These are phyloP conservation scores for Heliconius congener DNA, from an alignment of 1,140 invertebrate species.

Conservation along the genomic window DNA sequence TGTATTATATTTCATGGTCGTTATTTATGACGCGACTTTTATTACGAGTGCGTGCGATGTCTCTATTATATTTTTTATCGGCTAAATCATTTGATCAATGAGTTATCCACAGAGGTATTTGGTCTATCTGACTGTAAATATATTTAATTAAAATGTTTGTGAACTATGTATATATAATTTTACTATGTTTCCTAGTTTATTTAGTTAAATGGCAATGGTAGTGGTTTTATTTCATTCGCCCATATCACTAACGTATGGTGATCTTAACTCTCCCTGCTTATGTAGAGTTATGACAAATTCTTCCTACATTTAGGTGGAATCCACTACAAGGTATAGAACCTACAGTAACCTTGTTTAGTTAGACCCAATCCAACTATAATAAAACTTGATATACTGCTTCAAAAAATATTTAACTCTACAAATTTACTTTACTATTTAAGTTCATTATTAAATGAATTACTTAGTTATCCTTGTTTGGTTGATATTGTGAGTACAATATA, in stretches of 20 bases:
- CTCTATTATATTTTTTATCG: slow-evolving; percentile 78
- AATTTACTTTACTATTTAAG: background rate
- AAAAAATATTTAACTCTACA: background rate
- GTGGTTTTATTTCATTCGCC: too few relatives aligned
- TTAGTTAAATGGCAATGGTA: too few relatives aligned
- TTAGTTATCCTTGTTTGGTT: background rate
- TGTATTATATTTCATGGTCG: slow-evolving; percentile 81
- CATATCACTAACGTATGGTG: too few relatives aligned
- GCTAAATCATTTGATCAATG: slow-evolving; percentile 71
- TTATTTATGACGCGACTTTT: slow-evolving; percentile 80
- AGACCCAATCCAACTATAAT: background rate
- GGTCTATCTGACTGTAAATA: background rate
- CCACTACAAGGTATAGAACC: too few relatives aligned
- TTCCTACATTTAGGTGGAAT: too few relatives aligned
- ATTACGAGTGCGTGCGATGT: slow-evolving; percentile 80
- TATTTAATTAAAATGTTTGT: background rate
- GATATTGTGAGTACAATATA: background rate
- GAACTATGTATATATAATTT: too few relatives aligned
- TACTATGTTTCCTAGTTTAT: background rate
- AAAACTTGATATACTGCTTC: background rate
- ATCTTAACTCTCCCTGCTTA: too few relatives aligned
- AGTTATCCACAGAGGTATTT: slow-evolving; percentile 30
- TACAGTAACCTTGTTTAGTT: too few relatives aligned
- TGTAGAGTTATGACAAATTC: too few relatives aligned
- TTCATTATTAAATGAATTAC: background rate